phyloP scores from a whole-genome alignment of 2,113 vertebrate species.

The Hipposideros armiger region DNA sequence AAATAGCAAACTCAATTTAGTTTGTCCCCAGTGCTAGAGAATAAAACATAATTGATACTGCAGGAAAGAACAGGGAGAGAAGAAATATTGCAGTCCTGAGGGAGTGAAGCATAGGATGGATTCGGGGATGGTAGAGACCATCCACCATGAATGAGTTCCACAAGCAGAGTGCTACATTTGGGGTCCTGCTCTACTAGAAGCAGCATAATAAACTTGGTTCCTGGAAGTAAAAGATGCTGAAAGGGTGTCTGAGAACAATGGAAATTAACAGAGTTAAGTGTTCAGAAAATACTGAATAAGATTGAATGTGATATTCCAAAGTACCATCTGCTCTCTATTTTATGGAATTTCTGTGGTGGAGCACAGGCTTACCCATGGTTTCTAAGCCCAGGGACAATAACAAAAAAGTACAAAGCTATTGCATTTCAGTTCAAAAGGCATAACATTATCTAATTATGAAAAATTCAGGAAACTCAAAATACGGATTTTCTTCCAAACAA shows the following conservation, averaged over 20 bases:
- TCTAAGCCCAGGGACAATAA: not conserved
- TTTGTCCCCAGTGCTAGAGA: not conserved
- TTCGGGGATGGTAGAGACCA: not conserved
- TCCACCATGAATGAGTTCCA: not conserved
- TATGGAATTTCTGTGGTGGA: not conserved
- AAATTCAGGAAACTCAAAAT: not conserved
- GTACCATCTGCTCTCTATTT: not conserved
- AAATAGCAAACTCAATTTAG: not conserved
- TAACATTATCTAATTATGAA: not conserved
- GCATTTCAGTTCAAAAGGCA: not conserved
- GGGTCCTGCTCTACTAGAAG: accelerated
- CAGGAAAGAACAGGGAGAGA: not conserved
- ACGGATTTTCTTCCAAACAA: not conserved
- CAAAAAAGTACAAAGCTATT: not conserved
- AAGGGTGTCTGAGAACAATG: not conserved
- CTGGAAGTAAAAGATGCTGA: not conserved
- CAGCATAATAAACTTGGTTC: not conserved
- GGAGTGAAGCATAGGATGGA: not conserved
- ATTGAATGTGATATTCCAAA: not conserved
- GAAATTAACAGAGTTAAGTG: not conserved
- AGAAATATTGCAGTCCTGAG: not conserved
- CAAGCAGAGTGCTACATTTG: accelerated
- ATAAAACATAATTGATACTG: not conserved
- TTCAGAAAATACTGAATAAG: not conserved
- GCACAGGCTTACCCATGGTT: not conserved